A percentile compares a stretch with the other conserved stretches of the same genome.
phyloP scores from a whole-genome alignment of 2,113 vertebrate species.

The Ceyx cyanopectus region DNA sequence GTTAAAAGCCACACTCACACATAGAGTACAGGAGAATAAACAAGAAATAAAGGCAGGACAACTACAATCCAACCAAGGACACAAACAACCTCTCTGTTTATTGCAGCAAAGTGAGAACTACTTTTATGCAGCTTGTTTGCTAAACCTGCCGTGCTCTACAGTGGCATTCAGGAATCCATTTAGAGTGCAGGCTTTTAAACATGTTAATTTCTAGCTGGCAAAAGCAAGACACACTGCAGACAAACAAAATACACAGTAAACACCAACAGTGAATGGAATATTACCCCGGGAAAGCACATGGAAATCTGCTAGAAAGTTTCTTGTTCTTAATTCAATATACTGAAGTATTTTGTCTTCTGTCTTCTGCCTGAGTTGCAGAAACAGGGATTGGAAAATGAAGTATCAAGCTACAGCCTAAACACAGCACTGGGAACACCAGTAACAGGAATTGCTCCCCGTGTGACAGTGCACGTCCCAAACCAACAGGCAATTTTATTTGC shows the following conservation, averaged over 20 bases:
- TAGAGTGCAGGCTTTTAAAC: slow-evolving; percentile 38
- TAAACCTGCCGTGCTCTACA: slow-evolving; percentile 61
- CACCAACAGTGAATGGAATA: not conserved
- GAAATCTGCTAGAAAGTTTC: slow-evolving; percentile 19
- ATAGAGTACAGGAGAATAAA: slow-evolving; percentile 1
- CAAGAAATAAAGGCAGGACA: slow-evolving; percentile 51
- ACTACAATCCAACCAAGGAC: slow-evolving; percentile 40
- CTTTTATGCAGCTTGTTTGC: slow-evolving; percentile 65
- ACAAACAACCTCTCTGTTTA: slow-evolving; percentile 56
- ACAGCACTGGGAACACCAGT: not conserved
- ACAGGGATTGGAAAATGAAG: not conserved
- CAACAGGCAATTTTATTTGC: not conserved
- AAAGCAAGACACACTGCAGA: slow-evolving; percentile 44
- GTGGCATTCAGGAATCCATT: slow-evolving; percentile 53
- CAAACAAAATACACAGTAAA: slow-evolving; percentile 31
- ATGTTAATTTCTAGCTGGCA: slow-evolving; percentile 67
- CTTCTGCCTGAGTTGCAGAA: slow-evolving; percentile 16
- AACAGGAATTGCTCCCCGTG: not conserved
- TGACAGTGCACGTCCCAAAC: not conserved
- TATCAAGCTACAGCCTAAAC: not conserved
- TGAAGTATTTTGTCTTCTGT: not conserved
- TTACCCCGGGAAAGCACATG: slow-evolving; percentile 4
- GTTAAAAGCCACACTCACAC: slow-evolving; percentile 24
- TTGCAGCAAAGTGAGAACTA: slow-evolving; percentile 34
- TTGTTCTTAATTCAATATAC: not conserved